These are phyloP conservation scores for Corbicula japonica DNA, from an alignment of 2,888 invertebrate genomes.

Conservation along the genomic window DNA sequence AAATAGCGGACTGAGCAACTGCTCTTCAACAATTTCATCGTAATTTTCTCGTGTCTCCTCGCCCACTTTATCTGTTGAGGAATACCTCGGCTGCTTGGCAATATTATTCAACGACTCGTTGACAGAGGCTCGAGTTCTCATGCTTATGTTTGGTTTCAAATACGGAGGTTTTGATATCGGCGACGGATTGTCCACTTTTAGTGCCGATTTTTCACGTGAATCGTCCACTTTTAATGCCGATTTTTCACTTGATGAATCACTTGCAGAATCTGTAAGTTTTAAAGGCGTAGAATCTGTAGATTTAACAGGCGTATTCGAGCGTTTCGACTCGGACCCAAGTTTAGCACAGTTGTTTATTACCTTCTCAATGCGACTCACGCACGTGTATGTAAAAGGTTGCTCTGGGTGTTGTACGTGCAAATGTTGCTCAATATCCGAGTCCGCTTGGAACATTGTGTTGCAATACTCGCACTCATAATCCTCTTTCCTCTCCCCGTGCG, in stretches of 20 bases:
- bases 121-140: conserved; percentile 56
- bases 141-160: conserved; percentile 22
- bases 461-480: conserved; percentile 68
- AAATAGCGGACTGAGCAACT: too few species aligned
- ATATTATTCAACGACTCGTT: conserved; percentile 62
- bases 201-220: background rate
- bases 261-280: too few species aligned
- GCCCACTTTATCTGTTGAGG: background rate
- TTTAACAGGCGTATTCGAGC: conserved; percentile 10
- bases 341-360: conserved; percentile 59
- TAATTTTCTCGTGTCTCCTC: background rate
- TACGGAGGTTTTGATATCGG: conserved; percentile 17
- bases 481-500: conserved; percentile 64
- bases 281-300: background rate
- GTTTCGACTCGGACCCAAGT: conserved; percentile 29
- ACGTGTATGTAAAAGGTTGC: conserved; percentile 63
- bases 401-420: conserved; percentile 44
- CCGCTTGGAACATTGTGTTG: conserved; percentile 45
- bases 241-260: too few species aligned
- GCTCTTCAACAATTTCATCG: too few species aligned
- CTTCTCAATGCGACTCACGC: conserved; percentile 62
- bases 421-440: conserved; percentile 54
- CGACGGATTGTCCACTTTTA: background rate
- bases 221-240: background rate
- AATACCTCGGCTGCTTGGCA: conserved; percentile 35